Conservation (phyloP, 2,797 vertebrate genomes). For the Lindbergichthys nudifrons region DNA sequence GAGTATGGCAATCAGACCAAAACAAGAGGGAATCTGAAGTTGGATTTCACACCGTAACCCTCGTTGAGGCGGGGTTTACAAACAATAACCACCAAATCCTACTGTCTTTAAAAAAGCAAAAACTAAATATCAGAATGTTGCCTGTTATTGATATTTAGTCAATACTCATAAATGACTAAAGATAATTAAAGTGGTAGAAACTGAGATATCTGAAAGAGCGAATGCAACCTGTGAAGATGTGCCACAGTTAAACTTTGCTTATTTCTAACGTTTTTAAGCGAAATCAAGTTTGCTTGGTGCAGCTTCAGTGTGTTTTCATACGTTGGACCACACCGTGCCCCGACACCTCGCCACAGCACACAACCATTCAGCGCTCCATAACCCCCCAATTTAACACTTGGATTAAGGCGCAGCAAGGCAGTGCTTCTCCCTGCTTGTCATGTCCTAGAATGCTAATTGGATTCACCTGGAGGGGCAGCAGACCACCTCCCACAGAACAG, state of each 20-base stretch:
- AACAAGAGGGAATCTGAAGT: too few species aligned
- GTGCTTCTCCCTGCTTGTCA: constrained; percentile 59
- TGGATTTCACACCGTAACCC: too few species aligned
- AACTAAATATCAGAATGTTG: neutral
- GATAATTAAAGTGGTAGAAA: neutral
- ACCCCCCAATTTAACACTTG: constrained; percentile 82
- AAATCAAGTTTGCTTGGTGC: too few species aligned
- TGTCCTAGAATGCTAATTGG: constrained; percentile 76
- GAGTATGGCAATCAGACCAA: too few species aligned
- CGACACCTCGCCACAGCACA: constrained; percentile 24
- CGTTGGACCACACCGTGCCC: constrained; percentile 22
- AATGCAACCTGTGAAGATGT: neutral
- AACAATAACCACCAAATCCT: too few species aligned
- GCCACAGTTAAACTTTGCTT: neutral
- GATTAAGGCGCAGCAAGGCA: constrained; percentile 76
- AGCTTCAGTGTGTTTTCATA: constrained; percentile 14
- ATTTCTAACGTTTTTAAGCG: too few species aligned
- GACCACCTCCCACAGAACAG: constrained; percentile 66
- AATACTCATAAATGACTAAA: neutral
- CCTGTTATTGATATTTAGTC: neutral
- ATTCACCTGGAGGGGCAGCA: constrained; percentile 80
- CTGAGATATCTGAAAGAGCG: neutral
- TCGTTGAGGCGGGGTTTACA: too few species aligned
- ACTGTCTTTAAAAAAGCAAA: neutral
- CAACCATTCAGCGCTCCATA: constrained; percentile 47